A percentile compares a stretch with the other conserved stretches of the same genome.
phyloP scores from a whole-genome alignment of 2,113 vertebrate species.

The Dicerorhinus sumatrensis region DNA sequence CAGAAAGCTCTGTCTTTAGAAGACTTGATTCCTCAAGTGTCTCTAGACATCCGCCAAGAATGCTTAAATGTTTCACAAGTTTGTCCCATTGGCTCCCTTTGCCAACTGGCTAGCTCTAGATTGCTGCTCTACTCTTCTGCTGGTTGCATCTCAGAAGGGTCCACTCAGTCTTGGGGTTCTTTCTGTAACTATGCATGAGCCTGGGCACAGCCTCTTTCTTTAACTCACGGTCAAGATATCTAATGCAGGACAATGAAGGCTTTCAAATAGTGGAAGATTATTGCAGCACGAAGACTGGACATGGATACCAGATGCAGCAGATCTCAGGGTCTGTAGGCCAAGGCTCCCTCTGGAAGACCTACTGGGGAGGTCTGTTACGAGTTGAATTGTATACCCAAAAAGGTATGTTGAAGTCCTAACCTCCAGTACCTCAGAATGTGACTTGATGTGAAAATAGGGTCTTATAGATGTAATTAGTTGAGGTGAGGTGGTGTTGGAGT shows the following conservation, averaged over 20 bases:
- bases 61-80: neutral
- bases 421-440: neutral
- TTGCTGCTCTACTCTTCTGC: neutral
- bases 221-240: neutral
- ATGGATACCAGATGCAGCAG: neutral
- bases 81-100: neutral
- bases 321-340: neutral
- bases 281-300: neutral
- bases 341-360: neutral
- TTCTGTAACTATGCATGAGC: neutral
- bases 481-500: neutral
- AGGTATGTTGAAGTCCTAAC: neutral
- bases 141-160: neutral
- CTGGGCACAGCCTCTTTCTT: neutral
- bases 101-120: neutral
- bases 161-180: neutral
- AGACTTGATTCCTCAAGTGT: neutral
- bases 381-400: neutral
- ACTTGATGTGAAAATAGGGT: neutral
- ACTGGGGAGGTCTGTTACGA: neutral
- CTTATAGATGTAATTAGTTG: neutral
- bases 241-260: fast-evolving
- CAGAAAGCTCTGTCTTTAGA: neutral
- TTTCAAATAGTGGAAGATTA: neutral
- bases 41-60: neutral